These are phyloP conservation scores for Leucophora obtusa DNA, from an alignment of 2,888 invertebrate genomes.

Conservation along the genomic window DNA sequence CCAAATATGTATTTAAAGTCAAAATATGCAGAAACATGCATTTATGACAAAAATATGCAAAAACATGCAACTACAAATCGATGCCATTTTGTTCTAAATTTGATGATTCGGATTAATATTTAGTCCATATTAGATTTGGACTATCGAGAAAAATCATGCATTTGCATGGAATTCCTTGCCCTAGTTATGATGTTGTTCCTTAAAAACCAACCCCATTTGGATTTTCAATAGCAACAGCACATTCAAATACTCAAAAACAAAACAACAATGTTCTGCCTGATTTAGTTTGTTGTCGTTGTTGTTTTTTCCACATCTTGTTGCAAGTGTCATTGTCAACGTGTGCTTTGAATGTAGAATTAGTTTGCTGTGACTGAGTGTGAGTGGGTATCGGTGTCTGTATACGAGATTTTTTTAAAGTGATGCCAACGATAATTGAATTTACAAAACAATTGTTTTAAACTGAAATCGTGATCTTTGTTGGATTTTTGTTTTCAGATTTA, in stretches of 20 bases:
- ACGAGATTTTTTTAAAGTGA: conserved; percentile 47
- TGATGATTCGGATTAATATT: neutral
- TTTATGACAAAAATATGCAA: no score
- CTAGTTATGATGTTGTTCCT: no score
- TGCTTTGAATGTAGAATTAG: conserved; percentile 61
- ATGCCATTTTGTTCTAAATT: no score
- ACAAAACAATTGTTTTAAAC: conserved; percentile 63
- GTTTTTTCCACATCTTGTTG: conserved; percentile 23
- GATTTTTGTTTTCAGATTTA: conserved; percentile 47
- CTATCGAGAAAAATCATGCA: no score
- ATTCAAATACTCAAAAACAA: conserved; percentile 12
- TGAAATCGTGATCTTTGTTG: conserved; percentile 61
- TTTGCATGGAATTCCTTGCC: no score
- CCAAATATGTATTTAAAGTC: no score
- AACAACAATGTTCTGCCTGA: conserved; percentile 11
- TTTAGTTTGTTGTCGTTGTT: conserved; percentile 15
- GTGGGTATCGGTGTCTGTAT: conserved; percentile 15
- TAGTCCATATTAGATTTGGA: no score
- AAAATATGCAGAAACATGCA: no score
- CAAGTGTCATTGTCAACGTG: conserved; percentile 63
- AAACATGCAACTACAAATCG: no score
- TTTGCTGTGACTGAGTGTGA: conserved; percentile 31
- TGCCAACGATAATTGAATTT: conserved; percentile 64
- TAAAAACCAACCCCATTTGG: conserved; percentile 32
- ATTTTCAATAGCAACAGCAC: conserved; percentile 42